Evolutionary conservation across 2,888 invertebrate species (phyloP).

Genomic region (Synanthedon tipuliformis): DNA sequence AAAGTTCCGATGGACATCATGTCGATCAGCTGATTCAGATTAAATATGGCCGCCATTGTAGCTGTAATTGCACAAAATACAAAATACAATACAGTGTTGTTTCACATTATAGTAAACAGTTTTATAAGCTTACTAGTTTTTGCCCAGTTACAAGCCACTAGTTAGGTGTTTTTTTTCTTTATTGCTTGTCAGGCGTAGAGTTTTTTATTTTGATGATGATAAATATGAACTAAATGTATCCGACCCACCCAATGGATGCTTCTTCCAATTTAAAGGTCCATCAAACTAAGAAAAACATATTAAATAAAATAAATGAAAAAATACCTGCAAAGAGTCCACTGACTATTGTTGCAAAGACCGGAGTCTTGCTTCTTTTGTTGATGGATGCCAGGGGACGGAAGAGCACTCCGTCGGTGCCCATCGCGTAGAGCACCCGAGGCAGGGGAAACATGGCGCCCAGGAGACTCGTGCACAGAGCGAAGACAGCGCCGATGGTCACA

Average conservation of each 20-base stretch:
- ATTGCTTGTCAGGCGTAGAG: too few relatives aligned
- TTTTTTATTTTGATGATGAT: too few relatives aligned
- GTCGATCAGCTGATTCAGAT: constrained; percentile 90
- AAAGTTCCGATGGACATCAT: constrained; percentile 97
- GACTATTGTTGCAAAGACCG: constrained; percentile 79
- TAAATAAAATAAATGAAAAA: constrained; percentile 1
- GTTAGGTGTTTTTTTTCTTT: too few relatives aligned
- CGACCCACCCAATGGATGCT: too few relatives aligned
- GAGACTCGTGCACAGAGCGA: constrained; percentile 89
- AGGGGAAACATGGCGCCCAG: constrained; percentile 90
- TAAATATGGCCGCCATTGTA: constrained; percentile 88
- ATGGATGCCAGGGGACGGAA: constrained; percentile 80
- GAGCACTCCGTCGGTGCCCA: constrained; percentile 89
- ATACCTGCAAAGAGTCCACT: constrained; percentile 82
- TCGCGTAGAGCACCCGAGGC: constrained; percentile 89
- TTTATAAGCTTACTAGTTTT: too few relatives aligned
- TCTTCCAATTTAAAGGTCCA: too few relatives aligned
- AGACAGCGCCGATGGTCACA: constrained; percentile 91
- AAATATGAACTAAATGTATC: too few relatives aligned
- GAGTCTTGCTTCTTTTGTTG: constrained; percentile 80
- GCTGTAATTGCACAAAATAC: constrained; percentile 57
- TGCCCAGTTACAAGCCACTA: too few relatives aligned
- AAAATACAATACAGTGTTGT: too few relatives aligned
- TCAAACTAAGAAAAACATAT: too few relatives aligned
- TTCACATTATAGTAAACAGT: too few relatives aligned